Evolutionary conservation across 2,888 invertebrate genomes (phyloP), one percentile per base, ranked within the genome.

Genomic region (Microctonus aethiopoides): DNA sequence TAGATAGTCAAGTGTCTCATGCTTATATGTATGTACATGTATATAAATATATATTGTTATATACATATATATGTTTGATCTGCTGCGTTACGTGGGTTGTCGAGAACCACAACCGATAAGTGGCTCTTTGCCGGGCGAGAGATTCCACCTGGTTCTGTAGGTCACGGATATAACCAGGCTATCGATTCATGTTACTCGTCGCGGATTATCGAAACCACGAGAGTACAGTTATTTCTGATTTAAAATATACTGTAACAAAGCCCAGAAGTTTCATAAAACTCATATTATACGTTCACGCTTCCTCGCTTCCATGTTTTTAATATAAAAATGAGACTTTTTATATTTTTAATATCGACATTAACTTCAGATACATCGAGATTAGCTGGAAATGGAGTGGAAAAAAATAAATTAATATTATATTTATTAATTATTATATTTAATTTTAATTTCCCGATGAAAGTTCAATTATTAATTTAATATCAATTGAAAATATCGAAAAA

Each of bases 41-140:
- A 20, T 34, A 65, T 36, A 54, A 16, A 22, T n/a, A n/a, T n/a
- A n/a, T n/a, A n/a, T n/a, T n/a, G n/a, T n/a, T n/a, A 29, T 65
- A 16, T 24, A 36, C 22, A 16, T 16, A 51, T 20, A 22, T 22
- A 29, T n/a, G 20, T 62, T 11, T 26, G 54, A 13, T 20, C 39
- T 36, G 56, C 20, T n/a, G n/a, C n/a, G n/a, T n/a, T n/a, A n/a
- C n/a, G n/a, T n/a, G 39, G 65, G 24, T 65, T 39, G 56, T 65
- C 56, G 56, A 24, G 66, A 46, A 36, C 68, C 69, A 32, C 67
- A 68, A 41, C 61, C 66, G 71, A 71, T 67, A 65, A 73, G 73
- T 73, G 71, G 69, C 60, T 67, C 68, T 71, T 63, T 64, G 67
- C 46, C 36, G 56, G 26, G 56, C 36, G 46, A 63, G 68, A 63